Percentiles rank a stretch among this genome's conserved stretches.
Evolutionary conservation across 2,797 vertebrate species (phyloP).

Genomic region (Typhlichthys eigenmanni): DNA sequence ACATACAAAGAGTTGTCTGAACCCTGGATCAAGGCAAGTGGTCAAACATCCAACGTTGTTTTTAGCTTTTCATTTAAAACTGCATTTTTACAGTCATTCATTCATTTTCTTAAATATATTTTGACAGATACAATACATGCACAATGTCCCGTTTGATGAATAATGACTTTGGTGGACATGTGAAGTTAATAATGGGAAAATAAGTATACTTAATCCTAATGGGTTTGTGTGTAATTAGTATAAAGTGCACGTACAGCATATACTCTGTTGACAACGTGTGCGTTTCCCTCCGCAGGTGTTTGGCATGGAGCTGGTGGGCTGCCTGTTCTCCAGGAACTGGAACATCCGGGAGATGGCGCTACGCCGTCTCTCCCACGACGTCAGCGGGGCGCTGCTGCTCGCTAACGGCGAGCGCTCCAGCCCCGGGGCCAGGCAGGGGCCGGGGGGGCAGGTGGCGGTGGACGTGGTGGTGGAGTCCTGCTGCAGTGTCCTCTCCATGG

Average conservation of each 20-base stretch:
- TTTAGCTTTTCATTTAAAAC: too few relatives aligned
- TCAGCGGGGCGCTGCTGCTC: constrained; percentile 86
- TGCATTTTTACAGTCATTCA: too few relatives aligned
- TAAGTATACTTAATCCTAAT: not conserved
- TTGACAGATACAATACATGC: too few relatives aligned
- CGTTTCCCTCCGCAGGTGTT: constrained; percentile 75
- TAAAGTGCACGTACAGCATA: too few relatives aligned
- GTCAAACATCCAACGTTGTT: not conserved
- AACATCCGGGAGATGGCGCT: constrained; percentile 90
- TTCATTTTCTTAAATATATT: too few relatives aligned
- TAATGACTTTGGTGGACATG: not conserved
- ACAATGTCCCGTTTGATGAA: not conserved
- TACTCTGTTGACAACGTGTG: not conserved
- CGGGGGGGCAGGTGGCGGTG: constrained; percentile 75
- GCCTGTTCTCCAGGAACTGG: constrained; percentile 92
- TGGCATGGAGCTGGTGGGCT: constrained; percentile 88
- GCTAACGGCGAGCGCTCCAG: constrained; percentile 86
- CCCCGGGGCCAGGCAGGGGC: constrained; percentile 39
- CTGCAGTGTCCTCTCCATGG: constrained; percentile 87
- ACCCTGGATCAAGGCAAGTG: constrained; percentile 86
- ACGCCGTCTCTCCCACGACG: constrained; percentile 86
- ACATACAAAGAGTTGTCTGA: constrained; percentile 84
- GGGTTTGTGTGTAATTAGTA: not conserved
- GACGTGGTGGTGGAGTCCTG: constrained; percentile 87
- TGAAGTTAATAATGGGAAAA: too few relatives aligned